Base-by-base conservation (phyloP, 2,113 vertebrate species). In the Centropristis striata region DNA sequence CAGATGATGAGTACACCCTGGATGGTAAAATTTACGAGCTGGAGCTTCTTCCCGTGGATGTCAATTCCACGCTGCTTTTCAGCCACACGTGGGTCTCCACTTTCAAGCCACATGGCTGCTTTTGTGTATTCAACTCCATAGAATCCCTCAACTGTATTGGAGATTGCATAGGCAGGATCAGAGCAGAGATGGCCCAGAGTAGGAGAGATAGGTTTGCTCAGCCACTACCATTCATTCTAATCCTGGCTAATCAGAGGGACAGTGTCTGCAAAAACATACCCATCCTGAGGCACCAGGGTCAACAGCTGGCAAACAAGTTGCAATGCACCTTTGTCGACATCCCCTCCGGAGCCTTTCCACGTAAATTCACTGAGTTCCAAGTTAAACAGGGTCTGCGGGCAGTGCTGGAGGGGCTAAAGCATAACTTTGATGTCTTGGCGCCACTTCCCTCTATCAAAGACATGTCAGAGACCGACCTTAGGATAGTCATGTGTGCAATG, bases 401-500 rank as follows among this genome's bases (percentile, higher is more conserved):
- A 51, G 96, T 98, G 58, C 89, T 99, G 70, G 98, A 99, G 71
- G 97, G 97, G 74, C 92, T 98, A 63, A 99, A 98, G 96, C 97
- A 97, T 80, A 97, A 96, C 93, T 97, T 97, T 76, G 98, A 99
- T 81, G 95, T 97, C 78, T 94, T 98, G 73, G 96, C 95, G 67
- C 97, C 97, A 0, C 92, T 97, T 93, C 97, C 98, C 9, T 96
- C 94, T 54, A 98, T 98, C 93, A 99, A 99, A 90, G 98, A 99
- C 92, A 91, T 98, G 78, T 97, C 98, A 2, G 98, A 99, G 95
- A 97, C 96, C 1, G 98, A 99, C 85, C 93, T 99, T 41, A 95
- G 98, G 84, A 98, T 99, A 49, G 97, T 99, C 37, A 99, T 99
- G 98, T 99, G 98, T 86, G 98, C 97, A 78, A 98, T 99, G 98